Conservation (phyloP, 1,140 invertebrate genomes). For the Amphibalanus amphitrite region DNA sequence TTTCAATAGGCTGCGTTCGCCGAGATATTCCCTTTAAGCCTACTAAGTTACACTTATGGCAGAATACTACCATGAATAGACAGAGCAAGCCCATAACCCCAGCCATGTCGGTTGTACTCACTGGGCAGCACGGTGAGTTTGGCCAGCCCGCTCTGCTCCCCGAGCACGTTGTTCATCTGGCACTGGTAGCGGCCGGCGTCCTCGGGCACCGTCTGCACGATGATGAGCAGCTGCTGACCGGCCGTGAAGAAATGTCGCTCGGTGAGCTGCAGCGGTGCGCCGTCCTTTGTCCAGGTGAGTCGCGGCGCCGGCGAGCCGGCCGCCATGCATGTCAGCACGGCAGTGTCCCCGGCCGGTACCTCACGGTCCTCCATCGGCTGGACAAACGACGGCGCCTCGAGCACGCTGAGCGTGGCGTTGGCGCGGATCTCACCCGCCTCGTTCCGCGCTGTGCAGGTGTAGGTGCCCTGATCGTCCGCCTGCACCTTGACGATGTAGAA, state of each 20-base stretch:
- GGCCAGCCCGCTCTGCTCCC: conserved; percentile 38
- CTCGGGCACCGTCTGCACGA: conserved; percentile 49
- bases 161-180: conserved; percentile 65
- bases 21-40: too few relatives aligned
- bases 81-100: too few relatives aligned
- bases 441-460: conserved; percentile 86
- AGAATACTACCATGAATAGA: too few relatives aligned
- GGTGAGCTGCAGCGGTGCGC: conserved; percentile 44
- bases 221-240: conserved; percentile 69
- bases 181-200: conserved; percentile 80
- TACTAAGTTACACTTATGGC: too few relatives aligned
- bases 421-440: conserved; percentile 55
- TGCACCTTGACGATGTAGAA: conserved; percentile 85
- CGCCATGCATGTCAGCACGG: conserved; percentile 72
- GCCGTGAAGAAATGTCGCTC: conserved; percentile 65
- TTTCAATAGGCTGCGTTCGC: too few relatives aligned
- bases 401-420: conserved; percentile 73
- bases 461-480: conserved; percentile 68
- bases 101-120: background rate
- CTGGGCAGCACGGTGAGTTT: conserved; percentile 17
- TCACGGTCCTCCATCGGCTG: background rate
- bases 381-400: background rate
- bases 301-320: conserved; percentile 67
- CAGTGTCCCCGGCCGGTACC: conserved; percentile 49
- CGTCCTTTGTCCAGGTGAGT: conserved; percentile 78